These are phyloP conservation scores for Perccottus glenii DNA, from an alignment of 2,113 vertebrate genomes.

Conservation along the genomic window DNA sequence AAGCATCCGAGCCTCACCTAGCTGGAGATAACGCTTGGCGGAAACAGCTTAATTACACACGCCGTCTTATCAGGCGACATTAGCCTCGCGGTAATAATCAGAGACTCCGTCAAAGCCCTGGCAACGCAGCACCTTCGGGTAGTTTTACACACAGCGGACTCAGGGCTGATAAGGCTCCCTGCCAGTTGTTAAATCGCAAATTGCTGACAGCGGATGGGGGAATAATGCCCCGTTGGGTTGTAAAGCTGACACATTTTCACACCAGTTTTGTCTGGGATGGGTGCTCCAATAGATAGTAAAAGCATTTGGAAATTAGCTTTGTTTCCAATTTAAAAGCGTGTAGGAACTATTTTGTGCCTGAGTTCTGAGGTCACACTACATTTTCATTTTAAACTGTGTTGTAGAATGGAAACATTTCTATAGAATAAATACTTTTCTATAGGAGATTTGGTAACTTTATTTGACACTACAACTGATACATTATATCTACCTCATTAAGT, in stretches of 20 bases:
- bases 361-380: too few species aligned
- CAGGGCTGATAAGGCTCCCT: slow-evolving; percentile 66
- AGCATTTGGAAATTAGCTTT: slow-evolving; percentile 8
- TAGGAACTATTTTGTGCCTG: background rate
- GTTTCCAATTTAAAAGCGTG: background rate
- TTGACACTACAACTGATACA: too few species aligned
- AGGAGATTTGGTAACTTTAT: too few species aligned
- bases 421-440: too few species aligned
- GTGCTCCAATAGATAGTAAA: slow-evolving; percentile 36
- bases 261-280: slow-evolving; percentile 43
- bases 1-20: slow-evolving; percentile 53
- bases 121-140: slow-evolving; percentile 55
- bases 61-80: slow-evolving; percentile 74
- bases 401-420: too few species aligned
- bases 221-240: slow-evolving; percentile 53
- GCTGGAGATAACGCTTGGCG: slow-evolving; percentile 63
- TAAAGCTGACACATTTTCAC: slow-evolving; percentile 55
- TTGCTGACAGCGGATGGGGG: slow-evolving; percentile 65
- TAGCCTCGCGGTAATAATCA: slow-evolving; percentile 73
- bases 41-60: slow-evolving; percentile 78
- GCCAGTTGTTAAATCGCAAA: slow-evolving; percentile 69
- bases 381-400: too few species aligned
- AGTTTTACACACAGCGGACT: slow-evolving; percentile 54
- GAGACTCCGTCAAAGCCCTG: slow-evolving; percentile 55
- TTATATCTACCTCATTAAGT: too few species aligned